phyloP scores from a whole-genome alignment of 2,888 invertebrate species.

The Didymodactylos carnosus region DNA sequence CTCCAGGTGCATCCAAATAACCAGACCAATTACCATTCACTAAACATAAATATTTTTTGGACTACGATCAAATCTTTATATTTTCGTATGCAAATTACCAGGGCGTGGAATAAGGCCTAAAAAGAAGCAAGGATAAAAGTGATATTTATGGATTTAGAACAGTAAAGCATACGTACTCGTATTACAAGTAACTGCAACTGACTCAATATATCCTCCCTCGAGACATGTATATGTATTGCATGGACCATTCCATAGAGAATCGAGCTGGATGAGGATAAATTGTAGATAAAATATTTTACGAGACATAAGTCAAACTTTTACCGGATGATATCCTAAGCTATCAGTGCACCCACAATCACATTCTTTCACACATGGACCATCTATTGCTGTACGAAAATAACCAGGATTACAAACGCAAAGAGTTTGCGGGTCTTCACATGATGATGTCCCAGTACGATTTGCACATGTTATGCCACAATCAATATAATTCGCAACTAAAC shows the following conservation, averaged over 20 bases:
- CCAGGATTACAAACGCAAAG: background rate
- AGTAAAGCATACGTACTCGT: background rate
- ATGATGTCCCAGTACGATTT: background rate
- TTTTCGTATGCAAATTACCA: constrained; percentile 19
- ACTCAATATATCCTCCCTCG: background rate
- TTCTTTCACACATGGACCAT: background rate
- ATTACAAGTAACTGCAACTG: background rate
- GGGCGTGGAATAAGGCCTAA: background rate
- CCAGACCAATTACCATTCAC: constrained; percentile 27
- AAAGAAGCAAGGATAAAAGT: no score
- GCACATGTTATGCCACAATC: background rate
- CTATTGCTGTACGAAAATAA: background rate
- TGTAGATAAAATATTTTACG: background rate
- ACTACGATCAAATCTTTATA: background rate
- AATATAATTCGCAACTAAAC: background rate
- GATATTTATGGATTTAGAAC: no score
- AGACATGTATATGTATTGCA: background rate
- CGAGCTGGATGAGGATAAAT: background rate
- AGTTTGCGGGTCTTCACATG: background rate
- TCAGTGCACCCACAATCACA: background rate
- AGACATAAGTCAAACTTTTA: background rate
- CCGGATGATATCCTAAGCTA: background rate
- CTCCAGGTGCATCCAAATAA: no score
- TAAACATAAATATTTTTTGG: background rate
- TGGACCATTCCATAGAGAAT: background rate